A percentile compares a stretch with the other conserved stretches of the same genome.
Evolutionary conservation across 2,797 vertebrate genomes (phyloP).

Genomic region (Valencia hispanica): DNA sequence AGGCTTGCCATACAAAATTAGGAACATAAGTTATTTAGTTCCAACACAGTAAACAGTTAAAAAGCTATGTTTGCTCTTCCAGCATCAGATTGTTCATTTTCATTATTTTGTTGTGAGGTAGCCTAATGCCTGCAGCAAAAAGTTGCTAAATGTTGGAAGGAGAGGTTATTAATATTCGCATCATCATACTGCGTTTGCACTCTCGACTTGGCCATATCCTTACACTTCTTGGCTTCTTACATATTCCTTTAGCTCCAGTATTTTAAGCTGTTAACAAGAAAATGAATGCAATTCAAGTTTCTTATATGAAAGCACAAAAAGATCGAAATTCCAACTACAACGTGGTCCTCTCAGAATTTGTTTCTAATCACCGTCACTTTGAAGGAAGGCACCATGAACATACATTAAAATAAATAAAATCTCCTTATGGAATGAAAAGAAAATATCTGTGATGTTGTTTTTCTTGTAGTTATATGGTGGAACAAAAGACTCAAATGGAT

Average conservation of each 20-base stretch:
- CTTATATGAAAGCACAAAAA: not conserved
- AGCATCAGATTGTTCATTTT: not conserved
- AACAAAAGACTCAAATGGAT: not conserved
- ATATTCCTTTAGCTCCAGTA: not conserved
- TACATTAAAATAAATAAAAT: not conserved
- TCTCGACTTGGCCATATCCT: not conserved
- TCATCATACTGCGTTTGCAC: not conserved
- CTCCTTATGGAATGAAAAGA: not conserved
- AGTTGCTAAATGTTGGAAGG: not conserved
- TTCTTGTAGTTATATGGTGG: not conserved
- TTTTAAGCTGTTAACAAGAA: not conserved
- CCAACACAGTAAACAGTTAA: not conserved
- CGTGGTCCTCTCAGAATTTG: not conserved
- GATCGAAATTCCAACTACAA: not conserved
- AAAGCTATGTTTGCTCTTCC: not conserved
- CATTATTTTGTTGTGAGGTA: not conserved
- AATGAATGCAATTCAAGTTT: not conserved
- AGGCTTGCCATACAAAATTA: not conserved
- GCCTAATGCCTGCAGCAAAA: not conserved
- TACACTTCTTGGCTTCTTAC: not conserved
- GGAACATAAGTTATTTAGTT: not conserved
- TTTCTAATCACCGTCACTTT: not conserved
- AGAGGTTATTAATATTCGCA: not conserved
- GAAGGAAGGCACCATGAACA: not conserved
- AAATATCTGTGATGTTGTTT: not conserved